These are phyloP conservation scores for Ephialtes manifestator DNA, from an alignment of 2,888 invertebrate species.

Conservation along the genomic window DNA sequence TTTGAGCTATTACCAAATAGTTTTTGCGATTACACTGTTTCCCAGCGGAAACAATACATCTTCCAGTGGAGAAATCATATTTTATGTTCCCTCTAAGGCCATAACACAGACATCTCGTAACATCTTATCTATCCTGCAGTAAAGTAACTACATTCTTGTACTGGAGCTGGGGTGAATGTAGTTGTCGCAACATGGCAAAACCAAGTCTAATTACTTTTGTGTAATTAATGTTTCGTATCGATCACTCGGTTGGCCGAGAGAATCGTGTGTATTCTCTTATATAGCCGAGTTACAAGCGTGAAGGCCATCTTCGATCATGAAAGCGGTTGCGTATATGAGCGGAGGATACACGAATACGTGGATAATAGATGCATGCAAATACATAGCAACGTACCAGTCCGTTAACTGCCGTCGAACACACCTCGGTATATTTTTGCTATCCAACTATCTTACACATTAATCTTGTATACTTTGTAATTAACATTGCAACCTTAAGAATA, in stretches of 20 bases:
- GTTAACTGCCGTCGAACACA: neutral
- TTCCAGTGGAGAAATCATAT: neutral
- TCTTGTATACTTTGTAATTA: neutral
- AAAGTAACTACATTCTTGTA: slow-evolving; percentile 6
- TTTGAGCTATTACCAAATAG: neutral
- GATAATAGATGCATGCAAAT: slow-evolving; percentile 46
- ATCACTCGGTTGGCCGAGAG: slow-evolving; percentile 41
- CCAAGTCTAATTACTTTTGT: slow-evolving; percentile 55
- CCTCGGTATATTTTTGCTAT: neutral
- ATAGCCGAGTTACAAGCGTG: slow-evolving; percentile 45
- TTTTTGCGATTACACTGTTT: neutral
- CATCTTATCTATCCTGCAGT: neutral
- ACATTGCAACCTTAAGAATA: too few relatives aligned
- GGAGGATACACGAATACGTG: slow-evolving; percentile 11
- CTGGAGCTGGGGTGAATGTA: neutral
- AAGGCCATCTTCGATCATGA: slow-evolving; percentile 59
- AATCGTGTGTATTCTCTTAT: slow-evolving; percentile 15
- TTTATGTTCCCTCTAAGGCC: neutral
- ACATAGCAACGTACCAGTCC: neutral
- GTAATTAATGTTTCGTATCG: slow-evolving; percentile 61
- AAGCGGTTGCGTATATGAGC: slow-evolving; percentile 29
- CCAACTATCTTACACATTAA: neutral
- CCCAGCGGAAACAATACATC: neutral
- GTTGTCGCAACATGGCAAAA: slow-evolving; percentile 16
- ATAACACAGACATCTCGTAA: neutral